These are phyloP conservation scores for Drosophila dives DNA, from an alignment of 2,888 invertebrate species.

Conservation along the genomic window DNA sequence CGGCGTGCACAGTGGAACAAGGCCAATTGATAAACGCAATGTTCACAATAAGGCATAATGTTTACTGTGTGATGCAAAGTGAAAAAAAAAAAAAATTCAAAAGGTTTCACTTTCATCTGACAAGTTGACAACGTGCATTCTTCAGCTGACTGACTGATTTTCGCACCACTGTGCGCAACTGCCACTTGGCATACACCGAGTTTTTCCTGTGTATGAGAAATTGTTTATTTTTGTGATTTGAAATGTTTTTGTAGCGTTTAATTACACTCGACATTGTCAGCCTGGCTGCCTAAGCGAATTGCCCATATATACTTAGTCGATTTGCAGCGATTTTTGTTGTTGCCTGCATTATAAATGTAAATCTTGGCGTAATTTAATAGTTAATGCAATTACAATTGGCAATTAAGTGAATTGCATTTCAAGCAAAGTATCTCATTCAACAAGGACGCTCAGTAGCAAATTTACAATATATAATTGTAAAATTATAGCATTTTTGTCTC, in stretches of 20 bases:
- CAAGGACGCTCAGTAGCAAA: not conserved
- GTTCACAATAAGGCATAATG: not conserved
- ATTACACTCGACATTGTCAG: constrained; percentile 61
- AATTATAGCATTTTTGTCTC: constrained; percentile 21
- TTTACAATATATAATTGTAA: not conserved
- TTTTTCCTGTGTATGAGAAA: constrained; percentile 25
- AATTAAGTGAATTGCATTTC: constrained; percentile 47
- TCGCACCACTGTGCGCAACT: constrained; percentile 25
- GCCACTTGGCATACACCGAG: constrained; percentile 4
- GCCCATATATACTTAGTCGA: constrained; percentile 34
- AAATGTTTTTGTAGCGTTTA: constrained; percentile 65
- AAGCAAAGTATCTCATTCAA: not conserved
- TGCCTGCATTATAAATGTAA: constrained; percentile 8
- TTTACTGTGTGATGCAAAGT: not conserved
- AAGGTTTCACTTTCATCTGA: constrained; percentile 32
- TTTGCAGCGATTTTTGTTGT: constrained; percentile 10
- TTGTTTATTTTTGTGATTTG: constrained; percentile 65
- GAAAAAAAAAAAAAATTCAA: not conserved
- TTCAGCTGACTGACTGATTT: not conserved
- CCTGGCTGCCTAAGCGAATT: constrained; percentile 39
- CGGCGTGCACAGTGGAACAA: constrained; percentile 32
- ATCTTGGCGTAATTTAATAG: not conserved
- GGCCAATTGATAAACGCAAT: not conserved
- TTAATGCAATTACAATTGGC: constrained; percentile 24
- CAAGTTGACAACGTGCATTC: constrained; percentile 15